Base-by-base conservation (phyloP, 2,888 invertebrate genomes). In the Synergus laeviventris region DNA sequence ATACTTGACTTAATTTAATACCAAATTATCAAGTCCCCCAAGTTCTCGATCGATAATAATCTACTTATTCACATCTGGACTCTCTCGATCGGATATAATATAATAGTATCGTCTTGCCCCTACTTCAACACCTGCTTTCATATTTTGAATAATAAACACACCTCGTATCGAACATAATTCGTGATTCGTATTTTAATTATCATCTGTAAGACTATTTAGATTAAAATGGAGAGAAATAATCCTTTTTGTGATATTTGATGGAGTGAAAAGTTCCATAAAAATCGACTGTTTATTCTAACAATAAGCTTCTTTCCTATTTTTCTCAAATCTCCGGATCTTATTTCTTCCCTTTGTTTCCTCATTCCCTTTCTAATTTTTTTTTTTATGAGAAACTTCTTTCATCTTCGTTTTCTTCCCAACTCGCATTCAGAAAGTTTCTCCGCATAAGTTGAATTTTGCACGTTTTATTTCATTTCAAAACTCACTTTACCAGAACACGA, bases 361-460 rank as follows among this genome's bases (percentile, higher is more conserved):
- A 9, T 64, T 64, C 36, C 39, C 11, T 11, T 64, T 64, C 62
- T 39, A 36, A 61, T 64, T 39, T 39, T 64, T 39, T 39, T 11
- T 64, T 39, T 39, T 11, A 39, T 18, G 21, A 11, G 11, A 12
- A 56, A 56, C 56, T 56, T 56, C 14, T 24, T 24, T 56, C 21
- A 11, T 21, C 56, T 56, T 56, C 56, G 14, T 38, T 62, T 12
- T 39, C 64, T 38, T 42, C 39, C 8, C 21, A 64, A 39, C 39
- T 64, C 42, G 42, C 38, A 62, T 62, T 62, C 38, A 14, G 38
- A 64, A 64, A 64, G 38, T 64, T 64, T 42, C 39, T 3, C 42
- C 64, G 64, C 39, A 64, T 64, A 64, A 64, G 64, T 64, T 39
- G 39, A 64, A 64, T 64, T 64, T 64, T 64, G 1, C 21, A 64